A percentile compares a stretch with the other conserved stretches of the same genome.
Evolutionary conservation across 1,140 invertebrate genomes (phyloP).

Genomic region (Pachyrhynchus sulphureomaculatus): DNA sequence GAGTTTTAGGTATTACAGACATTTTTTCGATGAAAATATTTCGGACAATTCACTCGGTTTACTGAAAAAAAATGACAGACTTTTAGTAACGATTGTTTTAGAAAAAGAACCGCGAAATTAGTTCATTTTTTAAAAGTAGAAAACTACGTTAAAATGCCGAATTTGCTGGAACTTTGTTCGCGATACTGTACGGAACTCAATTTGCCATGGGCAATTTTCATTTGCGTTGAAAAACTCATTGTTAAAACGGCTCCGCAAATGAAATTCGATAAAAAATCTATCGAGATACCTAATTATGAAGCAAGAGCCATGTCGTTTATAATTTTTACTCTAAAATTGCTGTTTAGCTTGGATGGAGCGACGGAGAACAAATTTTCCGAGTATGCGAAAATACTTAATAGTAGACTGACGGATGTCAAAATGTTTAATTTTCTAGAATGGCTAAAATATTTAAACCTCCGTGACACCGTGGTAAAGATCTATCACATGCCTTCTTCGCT

Average conservation of each 20-base stretch:
- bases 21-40: conserved; percentile 57
- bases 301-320: conserved; percentile 63
- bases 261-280: conserved; percentile 16
- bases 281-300: conserved; percentile 60
- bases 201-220: conserved; percentile 51
- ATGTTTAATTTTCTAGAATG: conserved; percentile 65
- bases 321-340: conserved; percentile 61
- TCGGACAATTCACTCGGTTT: conserved; percentile 38
- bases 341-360: conserved; percentile 63
- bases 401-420: conserved; percentile 42
- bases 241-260: conserved; percentile 31
- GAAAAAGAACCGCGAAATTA: conserved; percentile 44
- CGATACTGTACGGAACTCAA: conserved; percentile 60
- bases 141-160: conserved; percentile 50
- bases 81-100: conserved; percentile 51
- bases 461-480: conserved; percentile 55
- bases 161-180: conserved; percentile 53
- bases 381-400: conserved; percentile 56
- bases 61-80: conserved; percentile 40
- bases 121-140: conserved; percentile 52
- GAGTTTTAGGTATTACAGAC: conserved; percentile 56
- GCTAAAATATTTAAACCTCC: conserved; percentile 62
- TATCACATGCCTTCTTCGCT: conserved; percentile 56
- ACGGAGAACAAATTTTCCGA: conserved; percentile 62
- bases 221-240: conserved; percentile 35